Evolutionary conservation across 2,888 invertebrate species (phyloP), one percentile per base, ranked within the genome.

Genomic region (Eurytoma adleriae): DNA sequence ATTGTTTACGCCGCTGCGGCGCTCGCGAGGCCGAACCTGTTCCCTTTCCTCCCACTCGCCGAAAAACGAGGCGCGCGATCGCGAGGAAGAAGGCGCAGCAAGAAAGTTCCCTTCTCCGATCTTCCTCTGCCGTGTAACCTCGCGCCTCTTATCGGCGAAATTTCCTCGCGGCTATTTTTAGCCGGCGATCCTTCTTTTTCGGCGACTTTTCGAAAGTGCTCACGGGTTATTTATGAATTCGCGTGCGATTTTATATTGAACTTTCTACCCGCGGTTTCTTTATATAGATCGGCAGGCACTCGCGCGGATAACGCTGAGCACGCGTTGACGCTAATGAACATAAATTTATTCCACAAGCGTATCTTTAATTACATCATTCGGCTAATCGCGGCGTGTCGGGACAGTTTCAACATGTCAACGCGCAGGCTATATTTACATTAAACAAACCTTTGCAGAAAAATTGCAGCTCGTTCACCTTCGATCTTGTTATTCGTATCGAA

Each of bases 1-100:
- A 73, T 79, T 79, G 71, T 79, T 79, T 62, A 73, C 67, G n/a
- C 27, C 77, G 61, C 5, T 12, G 27, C 27, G 27, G n/a, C n/a
- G n/a, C n/a, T n/a, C n/a, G n/a, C n/a, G n/a, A n/a, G n/a, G 18
- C 2, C 27, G 57, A 67, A 67, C 66, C 78, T 78, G 66, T 78
- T 78, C 16, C 66, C 5, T 3, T 16, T 7, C 20, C 52, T 24
- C 20, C 67, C 27, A 12, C 30, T 27, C 62, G n/a, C 20, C 68
- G 48, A 74, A 73, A 4, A 69, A 68, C 40, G 27, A 68, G 59
- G 48, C 52, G 16, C 62, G 30, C 30, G 30, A 30, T 30, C 30
- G 30, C 30, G n/a, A n/a, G n/a, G n/a, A n/a, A n/a, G n/a, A n/a
- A n/a, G n/a, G n/a, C n/a, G n/a, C n/a, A n/a, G n/a, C n/a, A n/a